Evolutionary conservation across 2,113 vertebrate genomes (phyloP), one percentile per base, ranked within the genome.

Genomic region (Chloropsis cyanopogon): DNA sequence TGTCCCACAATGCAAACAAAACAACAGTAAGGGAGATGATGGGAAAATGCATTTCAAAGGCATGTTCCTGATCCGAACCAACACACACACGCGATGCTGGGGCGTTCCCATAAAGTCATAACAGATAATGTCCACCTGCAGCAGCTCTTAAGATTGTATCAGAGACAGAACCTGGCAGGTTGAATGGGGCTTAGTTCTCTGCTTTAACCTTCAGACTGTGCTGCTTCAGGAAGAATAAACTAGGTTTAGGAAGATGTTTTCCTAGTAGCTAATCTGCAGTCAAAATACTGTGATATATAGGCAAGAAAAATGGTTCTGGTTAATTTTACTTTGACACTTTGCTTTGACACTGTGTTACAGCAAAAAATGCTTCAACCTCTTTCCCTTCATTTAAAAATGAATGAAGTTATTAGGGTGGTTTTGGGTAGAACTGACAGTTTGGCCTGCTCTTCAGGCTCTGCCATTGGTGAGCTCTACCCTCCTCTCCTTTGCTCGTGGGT

Each of bases 161-260:
- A 76, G 46, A 53, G 56, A 41, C 37, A 86, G 77, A 86, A 63
- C 26, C 29, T 85, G 47, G 60, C 41, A 77, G 28, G 10, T 26
- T 77, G 69, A 80, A 46, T 64, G n/a, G 39, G 49, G 5, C 64
- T 76, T 86, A 90, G 33, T 84, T 42, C 21, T 73, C 41, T 65
- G 28, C 50, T 82, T 92, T 75, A 83, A 76, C 65, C 79, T 93
- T 95, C 73, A 66, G 29, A 22, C 41, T 54, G 26, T 41, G 28
- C 66, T 54, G 19, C 73, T 92, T 78, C 66, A 70, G 69, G 59
- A 85, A 86, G 52, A 90, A 44, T 26, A 86, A 80, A 42, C 33
- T 24, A 25, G 6, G 5, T 77, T 81, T 77, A 80, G 50, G 23
- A 87, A 61, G 69, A 23, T n/a, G 4, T 56, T 86, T 73, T 71